Conservation (phyloP, 30 jellyfish, hydroid and myxozoan species). For the Cassiopea xamachana region DNA sequence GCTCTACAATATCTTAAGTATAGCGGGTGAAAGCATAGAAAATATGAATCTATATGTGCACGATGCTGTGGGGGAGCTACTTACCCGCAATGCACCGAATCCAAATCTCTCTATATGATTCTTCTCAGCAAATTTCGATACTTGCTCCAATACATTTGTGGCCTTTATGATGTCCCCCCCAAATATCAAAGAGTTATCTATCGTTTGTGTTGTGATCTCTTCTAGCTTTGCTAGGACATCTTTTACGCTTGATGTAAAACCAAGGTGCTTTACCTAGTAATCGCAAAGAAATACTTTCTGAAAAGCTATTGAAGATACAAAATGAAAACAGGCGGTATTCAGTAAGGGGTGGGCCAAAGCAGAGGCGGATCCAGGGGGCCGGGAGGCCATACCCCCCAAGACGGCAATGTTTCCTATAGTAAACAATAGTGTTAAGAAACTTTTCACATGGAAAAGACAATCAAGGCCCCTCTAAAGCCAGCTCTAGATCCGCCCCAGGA, state of each 20-base stretch:
- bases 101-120: constrained; percentile 73
- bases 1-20: too few species aligned
- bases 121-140: constrained; percentile 55
- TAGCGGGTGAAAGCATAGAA: too few species aligned
- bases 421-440: too few species aligned
- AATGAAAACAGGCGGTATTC: too few species aligned
- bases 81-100: constrained; percentile 80
- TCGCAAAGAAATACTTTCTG: background rate
- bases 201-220: constrained; percentile 90
- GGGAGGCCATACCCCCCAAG: too few species aligned
- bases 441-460: too few species aligned
- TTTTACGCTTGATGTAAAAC: constrained; percentile 75
- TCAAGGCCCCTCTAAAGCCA: too few species aligned
- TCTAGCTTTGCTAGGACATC: constrained; percentile 76
- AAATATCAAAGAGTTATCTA: constrained; percentile 90
- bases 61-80: background rate
- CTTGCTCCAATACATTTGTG: constrained; percentile 50
- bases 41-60: background rate
- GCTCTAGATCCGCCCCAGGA: too few species aligned
- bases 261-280: constrained; percentile 80
- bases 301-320: background rate
- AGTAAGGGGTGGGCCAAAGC: too few species aligned
- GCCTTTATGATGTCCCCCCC: constrained; percentile 95
- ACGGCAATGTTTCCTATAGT: too few species aligned
- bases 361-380: too few species aligned